These are phyloP conservation scores for Pangasius djambal DNA, from an alignment of 2,797 vertebrate species.

Conservation along the genomic window DNA sequence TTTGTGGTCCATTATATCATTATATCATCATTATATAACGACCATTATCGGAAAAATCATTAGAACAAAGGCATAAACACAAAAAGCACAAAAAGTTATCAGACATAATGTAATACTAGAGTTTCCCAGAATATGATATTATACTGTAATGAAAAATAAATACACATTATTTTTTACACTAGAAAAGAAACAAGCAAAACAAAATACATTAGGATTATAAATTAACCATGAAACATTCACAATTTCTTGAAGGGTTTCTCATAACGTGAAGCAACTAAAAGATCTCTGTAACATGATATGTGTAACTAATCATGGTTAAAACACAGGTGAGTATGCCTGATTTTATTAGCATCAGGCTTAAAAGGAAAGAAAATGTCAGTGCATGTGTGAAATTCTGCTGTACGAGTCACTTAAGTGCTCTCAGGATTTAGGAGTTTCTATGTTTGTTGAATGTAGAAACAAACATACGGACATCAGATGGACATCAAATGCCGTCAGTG, in stretches of 20 bases:
- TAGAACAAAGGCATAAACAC: constrained; percentile 62
- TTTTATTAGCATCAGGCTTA: background rate
- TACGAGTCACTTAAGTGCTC: constrained; percentile 31
- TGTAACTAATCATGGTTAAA: constrained; percentile 62
- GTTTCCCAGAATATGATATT: constrained; percentile 68
- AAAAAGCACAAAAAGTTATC: constrained; percentile 56
- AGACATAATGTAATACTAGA: constrained; percentile 71
- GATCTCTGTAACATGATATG: constrained; percentile 66
- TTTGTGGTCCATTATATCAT: constrained; percentile 63
- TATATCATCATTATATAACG: constrained; percentile 40
- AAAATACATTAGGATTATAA: constrained; percentile 77
- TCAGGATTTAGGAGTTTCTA: constrained; percentile 17
- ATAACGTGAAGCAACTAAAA: constrained; percentile 72
- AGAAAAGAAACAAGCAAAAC: constrained; percentile 65
- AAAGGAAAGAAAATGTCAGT: constrained; percentile 34
- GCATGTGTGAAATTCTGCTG: constrained; percentile 38
- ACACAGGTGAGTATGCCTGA: constrained; percentile 20
- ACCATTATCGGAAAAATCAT: constrained; percentile 59
- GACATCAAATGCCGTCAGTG: background rate
- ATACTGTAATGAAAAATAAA: constrained; percentile 77
- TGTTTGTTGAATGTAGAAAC: background rate
- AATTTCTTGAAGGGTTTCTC: constrained; percentile 70
- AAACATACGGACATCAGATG: constrained; percentile 4
- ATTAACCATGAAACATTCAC: constrained; percentile 78
- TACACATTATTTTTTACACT: constrained; percentile 71